Percentiles rank a stretch among this genome's conserved stretches.
phyloP scores from a whole-genome alignment of 2,113 vertebrate species.

The Phodopus roborovskii region DNA sequence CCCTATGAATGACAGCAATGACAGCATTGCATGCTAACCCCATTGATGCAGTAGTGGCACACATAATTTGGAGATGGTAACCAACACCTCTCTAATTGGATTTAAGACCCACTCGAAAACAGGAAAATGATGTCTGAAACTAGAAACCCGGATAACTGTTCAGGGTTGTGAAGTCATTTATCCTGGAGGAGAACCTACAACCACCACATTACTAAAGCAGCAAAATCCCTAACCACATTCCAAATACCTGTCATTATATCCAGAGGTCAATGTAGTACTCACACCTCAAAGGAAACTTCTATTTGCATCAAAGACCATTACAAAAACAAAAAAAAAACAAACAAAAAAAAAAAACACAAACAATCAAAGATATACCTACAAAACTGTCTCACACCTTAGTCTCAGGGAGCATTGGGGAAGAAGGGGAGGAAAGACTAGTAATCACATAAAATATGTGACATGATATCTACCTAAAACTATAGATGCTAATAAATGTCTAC shows the following conservation, averaged over 20 bases:
- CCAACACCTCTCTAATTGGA: background rate
- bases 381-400: background rate
- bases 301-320: too few species aligned
- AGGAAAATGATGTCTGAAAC: background rate
- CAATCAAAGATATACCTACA: background rate
- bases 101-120: background rate
- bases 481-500: background rate
- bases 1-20: background rate
- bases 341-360: background rate
- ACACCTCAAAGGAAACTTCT: background rate
- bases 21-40: background rate
- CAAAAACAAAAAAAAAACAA: too few species aligned
- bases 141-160: background rate
- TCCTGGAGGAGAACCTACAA: background rate
- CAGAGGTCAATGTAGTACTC: background rate
- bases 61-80: background rate
- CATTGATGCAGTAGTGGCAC: background rate
- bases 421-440: background rate
- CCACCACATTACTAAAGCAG: background rate
- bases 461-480: background rate
- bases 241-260: background rate
- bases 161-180: background rate
- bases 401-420: background rate
- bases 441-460: background rate
- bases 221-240: background rate